These are phyloP conservation scores for Galagoides demidoff DNA, from an alignment of 2,797 vertebrate species.

Conservation along the genomic window DNA sequence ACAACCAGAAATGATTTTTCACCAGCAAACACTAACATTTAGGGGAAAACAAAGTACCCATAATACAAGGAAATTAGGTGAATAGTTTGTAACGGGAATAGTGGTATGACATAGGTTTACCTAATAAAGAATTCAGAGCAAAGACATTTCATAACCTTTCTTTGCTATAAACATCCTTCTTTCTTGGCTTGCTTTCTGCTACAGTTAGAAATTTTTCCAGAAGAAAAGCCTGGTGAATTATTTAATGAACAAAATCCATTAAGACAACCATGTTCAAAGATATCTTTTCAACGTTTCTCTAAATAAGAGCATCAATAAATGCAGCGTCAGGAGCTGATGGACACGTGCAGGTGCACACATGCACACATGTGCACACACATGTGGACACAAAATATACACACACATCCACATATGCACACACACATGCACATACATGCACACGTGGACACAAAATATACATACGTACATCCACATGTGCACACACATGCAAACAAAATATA, in stretches of 20 bases:
- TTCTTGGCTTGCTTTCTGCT: slow-evolving; percentile 77
- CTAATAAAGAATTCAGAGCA: slow-evolving; percentile 51
- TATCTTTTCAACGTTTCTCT: background rate
- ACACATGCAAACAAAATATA: too few species aligned
- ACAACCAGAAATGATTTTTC: slow-evolving; percentile 49
- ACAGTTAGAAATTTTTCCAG: slow-evolving; percentile 77
- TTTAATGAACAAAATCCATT: slow-evolving; percentile 61
- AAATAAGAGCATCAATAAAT: background rate
- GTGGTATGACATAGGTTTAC: slow-evolving; percentile 53
- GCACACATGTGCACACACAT: rapidly evolving
- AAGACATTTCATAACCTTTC: background rate
- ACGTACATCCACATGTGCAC: too few species aligned
- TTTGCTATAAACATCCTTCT: slow-evolving; percentile 12
- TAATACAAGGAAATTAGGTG: slow-evolving; percentile 81
- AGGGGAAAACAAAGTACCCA: slow-evolving; percentile 82
- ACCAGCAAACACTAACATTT: slow-evolving; percentile 80
- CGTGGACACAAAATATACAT: too few species aligned
- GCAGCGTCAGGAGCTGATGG: rapidly evolving
- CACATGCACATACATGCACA: too few species aligned
- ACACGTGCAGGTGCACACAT: rapidly evolving
- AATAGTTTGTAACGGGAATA: slow-evolving; percentile 75
- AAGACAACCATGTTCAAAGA: background rate
- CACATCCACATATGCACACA: background rate
- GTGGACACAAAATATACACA: background rate
- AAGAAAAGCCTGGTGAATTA: slow-evolving; percentile 12